Evolutionary conservation across 2,888 invertebrate species (phyloP).

Genomic region (Nephrotoma guestfalica): DNA sequence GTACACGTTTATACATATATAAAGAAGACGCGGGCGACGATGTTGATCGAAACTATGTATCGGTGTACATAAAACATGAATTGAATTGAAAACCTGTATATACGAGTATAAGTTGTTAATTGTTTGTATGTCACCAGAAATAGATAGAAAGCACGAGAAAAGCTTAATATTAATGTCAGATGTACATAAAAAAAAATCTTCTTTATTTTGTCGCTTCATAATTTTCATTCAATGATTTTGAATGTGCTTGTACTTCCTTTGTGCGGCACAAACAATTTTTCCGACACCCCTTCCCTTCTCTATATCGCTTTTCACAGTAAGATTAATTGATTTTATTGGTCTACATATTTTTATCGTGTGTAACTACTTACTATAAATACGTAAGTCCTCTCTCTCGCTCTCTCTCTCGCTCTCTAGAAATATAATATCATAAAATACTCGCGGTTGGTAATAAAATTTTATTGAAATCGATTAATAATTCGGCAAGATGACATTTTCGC

Average conservation of each 20-base stretch:
- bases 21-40: background rate
- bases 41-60: background rate
- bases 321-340: constrained; percentile 7
- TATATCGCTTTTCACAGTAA: background rate
- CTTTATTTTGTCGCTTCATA: background rate
- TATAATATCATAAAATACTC: background rate
- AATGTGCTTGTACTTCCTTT: background rate
- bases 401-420: background rate
- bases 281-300: background rate
- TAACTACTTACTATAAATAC: background rate
- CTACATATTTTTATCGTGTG: background rate
- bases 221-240: background rate
- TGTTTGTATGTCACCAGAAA: background rate
- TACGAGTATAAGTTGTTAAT: background rate
- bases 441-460: constrained; percentile 4
- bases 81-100: background rate
- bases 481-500: background rate
- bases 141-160: background rate
- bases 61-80: background rate
- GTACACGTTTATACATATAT: background rate
- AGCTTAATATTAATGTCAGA: background rate
- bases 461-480: constrained; percentile 4
- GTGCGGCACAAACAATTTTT: background rate
- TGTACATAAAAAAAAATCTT: background rate
- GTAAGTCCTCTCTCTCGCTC: background rate